Percentiles rank a stretch among this genome's conserved stretches.
Conservation (phyloP, 2,797 vertebrate genomes). For the Sebastiscus tertius region DNA sequence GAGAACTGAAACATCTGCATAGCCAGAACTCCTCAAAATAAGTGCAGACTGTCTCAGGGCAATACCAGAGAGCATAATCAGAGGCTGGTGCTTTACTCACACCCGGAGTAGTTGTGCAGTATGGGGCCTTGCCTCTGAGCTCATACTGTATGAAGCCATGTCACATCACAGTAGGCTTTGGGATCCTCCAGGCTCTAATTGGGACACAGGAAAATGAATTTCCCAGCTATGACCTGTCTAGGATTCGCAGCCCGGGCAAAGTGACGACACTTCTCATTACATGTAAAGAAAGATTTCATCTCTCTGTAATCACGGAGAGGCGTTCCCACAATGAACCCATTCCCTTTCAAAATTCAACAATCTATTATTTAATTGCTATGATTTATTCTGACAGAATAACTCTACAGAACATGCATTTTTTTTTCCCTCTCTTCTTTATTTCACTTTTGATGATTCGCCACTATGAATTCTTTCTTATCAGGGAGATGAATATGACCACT, state of each 20-base stretch:
- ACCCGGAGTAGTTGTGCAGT: constrained; percentile 30
- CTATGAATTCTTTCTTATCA: constrained; percentile 60
- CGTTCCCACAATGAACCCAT: constrained; percentile 69
- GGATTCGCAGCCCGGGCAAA: constrained; percentile 63
- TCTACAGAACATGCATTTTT: constrained; percentile 53
- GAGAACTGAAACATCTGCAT: constrained; percentile 72
- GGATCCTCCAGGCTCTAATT: constrained; percentile 74
- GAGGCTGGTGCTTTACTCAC: constrained; percentile 66
- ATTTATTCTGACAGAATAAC: constrained; percentile 76
- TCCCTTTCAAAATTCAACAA: constrained; percentile 74
- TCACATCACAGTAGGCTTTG: constrained; percentile 69
- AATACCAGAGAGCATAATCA: constrained; percentile 65
- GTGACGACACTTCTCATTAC: constrained; percentile 67
- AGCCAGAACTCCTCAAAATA: constrained; percentile 66
- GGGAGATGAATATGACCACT: constrained; percentile 36
- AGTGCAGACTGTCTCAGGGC: constrained; percentile 58
- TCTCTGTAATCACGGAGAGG: constrained; percentile 64
- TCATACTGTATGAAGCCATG: constrained; percentile 57
- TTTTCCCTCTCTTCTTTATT: constrained; percentile 31
- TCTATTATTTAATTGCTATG: constrained; percentile 80
- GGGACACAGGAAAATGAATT: constrained; percentile 72
- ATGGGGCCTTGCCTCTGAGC: constrained; percentile 53
- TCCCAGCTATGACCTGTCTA: constrained; percentile 70
- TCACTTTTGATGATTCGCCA: constrained; percentile 62
- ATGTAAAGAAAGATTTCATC: constrained; percentile 65